These are phyloP conservation scores for Hylaeus volcanicus DNA, from an alignment of 1,140 invertebrate genomes.

Conservation along the genomic window DNA sequence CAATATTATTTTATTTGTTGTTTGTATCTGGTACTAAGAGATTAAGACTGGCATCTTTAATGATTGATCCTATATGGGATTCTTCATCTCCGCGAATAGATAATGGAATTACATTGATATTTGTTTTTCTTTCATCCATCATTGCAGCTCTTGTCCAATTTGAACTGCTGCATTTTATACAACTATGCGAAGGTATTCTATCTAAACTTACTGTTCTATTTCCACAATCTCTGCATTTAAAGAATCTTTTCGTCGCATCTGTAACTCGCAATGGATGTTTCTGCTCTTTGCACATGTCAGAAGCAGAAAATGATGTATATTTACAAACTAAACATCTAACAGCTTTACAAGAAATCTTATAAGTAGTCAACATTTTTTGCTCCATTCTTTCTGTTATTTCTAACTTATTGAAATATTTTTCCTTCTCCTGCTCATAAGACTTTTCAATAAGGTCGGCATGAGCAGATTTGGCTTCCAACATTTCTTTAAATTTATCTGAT, in stretches of 20 bases:
- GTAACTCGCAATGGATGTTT: slow-evolving; percentile 89
- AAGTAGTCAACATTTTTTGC: slow-evolving; percentile 94
- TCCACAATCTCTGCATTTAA: slow-evolving; percentile 92
- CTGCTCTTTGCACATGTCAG: slow-evolving; percentile 91
- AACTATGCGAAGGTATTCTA: slow-evolving; percentile 88
- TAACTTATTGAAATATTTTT: slow-evolving; percentile 93
- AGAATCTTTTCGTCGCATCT: slow-evolving; percentile 93
- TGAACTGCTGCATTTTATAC: slow-evolving; percentile 87
- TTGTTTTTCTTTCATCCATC: slow-evolving; percentile 87
- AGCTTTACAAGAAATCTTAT: slow-evolving; percentile 92
- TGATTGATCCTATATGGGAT: slow-evolving; percentile 83
- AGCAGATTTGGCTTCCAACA: slow-evolving; percentile 89
- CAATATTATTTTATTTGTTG: slow-evolving; percentile 15
- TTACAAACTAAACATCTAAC: slow-evolving; percentile 93
- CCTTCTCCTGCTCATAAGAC: slow-evolving; percentile 87
- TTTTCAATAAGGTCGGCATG: slow-evolving; percentile 88
- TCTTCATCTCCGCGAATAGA: slow-evolving; percentile 89
- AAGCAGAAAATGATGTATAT: slow-evolving; percentile 92
- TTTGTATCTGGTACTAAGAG: slow-evolving; percentile 83
- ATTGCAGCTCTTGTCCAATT: slow-evolving; percentile 90
- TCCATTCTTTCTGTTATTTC: slow-evolving; percentile 95
- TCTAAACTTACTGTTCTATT: slow-evolving; percentile 90
- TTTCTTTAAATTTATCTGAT: slow-evolving; percentile 87
- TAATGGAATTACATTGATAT: slow-evolving; percentile 80
- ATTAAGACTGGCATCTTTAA: slow-evolving; percentile 85